These are phyloP conservation scores for Ailuropoda melanoleuca DNA, from an alignment of 2,113 vertebrate genomes.

Conservation along the genomic window DNA sequence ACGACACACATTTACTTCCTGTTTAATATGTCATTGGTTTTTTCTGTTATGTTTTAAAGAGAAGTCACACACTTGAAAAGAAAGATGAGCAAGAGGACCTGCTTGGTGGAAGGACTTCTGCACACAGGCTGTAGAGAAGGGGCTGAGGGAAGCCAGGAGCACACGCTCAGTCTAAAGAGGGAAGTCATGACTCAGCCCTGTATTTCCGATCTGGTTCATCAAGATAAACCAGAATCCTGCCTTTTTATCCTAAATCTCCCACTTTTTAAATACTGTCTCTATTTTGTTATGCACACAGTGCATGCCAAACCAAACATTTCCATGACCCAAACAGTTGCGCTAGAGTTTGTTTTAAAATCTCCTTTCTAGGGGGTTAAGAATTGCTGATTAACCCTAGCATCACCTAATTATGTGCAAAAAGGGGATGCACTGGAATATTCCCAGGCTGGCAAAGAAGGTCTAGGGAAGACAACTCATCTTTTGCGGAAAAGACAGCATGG, in stretches of 20 bases:
- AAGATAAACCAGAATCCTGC: not conserved
- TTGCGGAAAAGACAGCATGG: not conserved
- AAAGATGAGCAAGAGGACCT: not conserved
- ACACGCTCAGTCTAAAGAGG: not conserved
- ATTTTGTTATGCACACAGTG: not conserved
- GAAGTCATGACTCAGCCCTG: not conserved
- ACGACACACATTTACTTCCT: not conserved
- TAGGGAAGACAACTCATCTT: not conserved
- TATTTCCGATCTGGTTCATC: not conserved
- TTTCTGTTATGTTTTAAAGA: not conserved
- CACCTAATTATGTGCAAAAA: not conserved
- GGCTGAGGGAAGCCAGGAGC: not conserved
- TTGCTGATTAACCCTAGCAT: not conserved
- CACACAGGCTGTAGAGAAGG: too few relatives aligned
- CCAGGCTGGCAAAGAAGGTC: not conserved
- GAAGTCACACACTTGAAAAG: not conserved
- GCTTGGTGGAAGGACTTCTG: not conserved
- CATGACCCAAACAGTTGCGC: not conserved
- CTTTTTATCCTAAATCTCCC: not conserved
- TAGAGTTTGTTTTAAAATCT: constrained; percentile 6
- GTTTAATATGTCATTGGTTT: not conserved
- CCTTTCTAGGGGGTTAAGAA: not conserved
- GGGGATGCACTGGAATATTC: not conserved
- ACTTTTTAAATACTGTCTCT: not conserved
- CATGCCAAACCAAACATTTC: not conserved